Evolutionary conservation across 2,888 invertebrate species (phyloP), one percentile per base, ranked within the genome.

Genomic region (Metellina segmentata): DNA sequence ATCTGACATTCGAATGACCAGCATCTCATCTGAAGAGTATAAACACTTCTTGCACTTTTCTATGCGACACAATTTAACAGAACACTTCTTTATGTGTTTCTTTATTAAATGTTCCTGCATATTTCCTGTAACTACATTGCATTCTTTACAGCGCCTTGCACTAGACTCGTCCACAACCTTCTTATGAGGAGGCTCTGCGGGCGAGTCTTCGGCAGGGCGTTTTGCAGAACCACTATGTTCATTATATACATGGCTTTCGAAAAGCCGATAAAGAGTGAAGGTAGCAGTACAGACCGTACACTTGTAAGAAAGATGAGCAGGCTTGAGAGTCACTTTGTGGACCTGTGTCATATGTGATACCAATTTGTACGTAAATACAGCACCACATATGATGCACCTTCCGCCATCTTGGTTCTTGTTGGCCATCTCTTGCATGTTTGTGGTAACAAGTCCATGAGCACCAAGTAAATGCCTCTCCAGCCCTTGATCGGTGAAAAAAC

Each of bases 401-500:
- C 98, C 98, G 82, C 98, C 97, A 95, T 99, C 98, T 95, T 98
- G 98, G 94, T 98, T 98, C 95, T 97, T 98, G 95, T 98, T 98
- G 75, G 98, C 98, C 79, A 98, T 98, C 95, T 98, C 98, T 95
- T 99, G 98, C 98, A 99, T 98, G 94, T 98, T 98, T 93, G 98
- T 98, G 89, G 98, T 99, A 70, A 99, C 98, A 93, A 99, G 96
- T 77, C 98, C 98, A 95, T 99, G 99, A 52, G 98, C 97, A 93
- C 98, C 98, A 93, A 98, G 96, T 94, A 99, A 96, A 96, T 99
- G 99, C 94, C 99, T 96, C 95, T 99, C 98, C 92, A 99, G 95
- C 20, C 99, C 99, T 95, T 99, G 97, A 95, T 99, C 98, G 75
- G 99, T 99, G 96, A 99, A 99, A 96, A 99, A 99, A 94, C 98